These are phyloP conservation scores for Intellagama lesueurii DNA, from an alignment of 2,797 vertebrate genomes.

Conservation along the genomic window DNA sequence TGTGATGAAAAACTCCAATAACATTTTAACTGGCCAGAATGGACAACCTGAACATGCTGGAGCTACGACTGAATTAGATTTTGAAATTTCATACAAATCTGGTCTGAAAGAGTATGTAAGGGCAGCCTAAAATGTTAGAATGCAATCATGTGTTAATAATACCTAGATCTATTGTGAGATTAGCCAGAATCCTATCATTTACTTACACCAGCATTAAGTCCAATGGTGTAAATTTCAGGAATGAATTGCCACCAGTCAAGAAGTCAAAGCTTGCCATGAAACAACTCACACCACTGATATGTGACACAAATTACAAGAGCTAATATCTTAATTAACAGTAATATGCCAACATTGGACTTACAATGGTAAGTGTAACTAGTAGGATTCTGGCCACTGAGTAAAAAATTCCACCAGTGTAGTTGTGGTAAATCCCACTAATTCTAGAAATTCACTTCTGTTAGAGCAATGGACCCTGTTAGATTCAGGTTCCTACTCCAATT, in stretches of 20 bases:
- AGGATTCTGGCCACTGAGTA: no score
- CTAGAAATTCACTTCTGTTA: not conserved
- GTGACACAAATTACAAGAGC: no score
- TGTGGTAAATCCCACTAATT: not conserved
- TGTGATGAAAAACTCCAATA: not conserved
- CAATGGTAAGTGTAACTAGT: no score
- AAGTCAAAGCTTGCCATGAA: no score
- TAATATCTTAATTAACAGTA: no score
- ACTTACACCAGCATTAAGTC: no score
- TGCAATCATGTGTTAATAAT: not conserved
- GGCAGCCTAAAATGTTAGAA: not conserved
- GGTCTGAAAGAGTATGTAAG: not conserved
- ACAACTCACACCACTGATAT: no score
- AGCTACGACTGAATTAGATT: not conserved
- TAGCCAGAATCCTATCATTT: no score
- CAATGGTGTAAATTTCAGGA: not conserved
- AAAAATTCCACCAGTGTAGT: no score
- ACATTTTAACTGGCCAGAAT: not conserved
- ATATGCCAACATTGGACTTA: no score
- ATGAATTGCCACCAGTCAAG: no score
- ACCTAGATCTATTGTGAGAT: not conserved
- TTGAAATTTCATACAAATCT: not conserved
- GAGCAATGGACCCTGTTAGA: not conserved
- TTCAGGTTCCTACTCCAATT: not conserved
- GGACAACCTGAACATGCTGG: not conserved